Conservation (phyloP, 2,797 vertebrate species). For the Siniperca scherzeri region DNA sequence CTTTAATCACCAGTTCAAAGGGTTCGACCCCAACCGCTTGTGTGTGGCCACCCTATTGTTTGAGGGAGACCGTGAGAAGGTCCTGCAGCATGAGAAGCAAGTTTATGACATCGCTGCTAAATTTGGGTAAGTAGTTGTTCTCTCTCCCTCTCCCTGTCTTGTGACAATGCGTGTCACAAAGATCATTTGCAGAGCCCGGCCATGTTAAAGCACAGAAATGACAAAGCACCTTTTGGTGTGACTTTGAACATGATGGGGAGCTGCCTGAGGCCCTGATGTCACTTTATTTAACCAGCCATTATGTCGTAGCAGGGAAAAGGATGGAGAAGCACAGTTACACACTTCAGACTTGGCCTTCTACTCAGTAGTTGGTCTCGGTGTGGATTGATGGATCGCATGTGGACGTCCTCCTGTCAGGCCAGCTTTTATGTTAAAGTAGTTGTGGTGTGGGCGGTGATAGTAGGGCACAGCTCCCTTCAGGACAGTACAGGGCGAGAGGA, state of each 20-base stretch:
- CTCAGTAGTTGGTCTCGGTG: constrained; percentile 57
- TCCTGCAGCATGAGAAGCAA: constrained; percentile 98
- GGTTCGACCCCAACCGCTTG: constrained; percentile 93
- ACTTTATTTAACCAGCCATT: constrained; percentile 49
- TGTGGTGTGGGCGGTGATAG: constrained; percentile 79
- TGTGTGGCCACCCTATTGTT: constrained; percentile 98
- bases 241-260: constrained; percentile 22
- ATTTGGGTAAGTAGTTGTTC: constrained; percentile 90
- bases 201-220: constrained; percentile 21
- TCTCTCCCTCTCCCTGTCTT: neutral
- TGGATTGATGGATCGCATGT: constrained; percentile 86
- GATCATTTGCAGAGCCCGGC: neutral
- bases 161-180: neutral
- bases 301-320: constrained; percentile 32
- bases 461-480: constrained; percentile 76
- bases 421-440: constrained; percentile 82
- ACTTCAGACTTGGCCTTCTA: constrained; percentile 43
- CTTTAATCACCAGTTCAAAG: constrained; percentile 92
- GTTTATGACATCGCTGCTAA: constrained; percentile 99
- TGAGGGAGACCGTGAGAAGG: constrained; percentile 96
- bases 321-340: constrained; percentile 52
- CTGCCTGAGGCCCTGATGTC: constrained; percentile 25
- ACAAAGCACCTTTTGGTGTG: constrained; percentile 21
- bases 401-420: constrained; percentile 82
- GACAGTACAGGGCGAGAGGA: constrained; percentile 77